Evolutionary conservation across 64 coral and sea anemone species (phyloP).

Genomic region (Montipora efflorescens): DNA sequence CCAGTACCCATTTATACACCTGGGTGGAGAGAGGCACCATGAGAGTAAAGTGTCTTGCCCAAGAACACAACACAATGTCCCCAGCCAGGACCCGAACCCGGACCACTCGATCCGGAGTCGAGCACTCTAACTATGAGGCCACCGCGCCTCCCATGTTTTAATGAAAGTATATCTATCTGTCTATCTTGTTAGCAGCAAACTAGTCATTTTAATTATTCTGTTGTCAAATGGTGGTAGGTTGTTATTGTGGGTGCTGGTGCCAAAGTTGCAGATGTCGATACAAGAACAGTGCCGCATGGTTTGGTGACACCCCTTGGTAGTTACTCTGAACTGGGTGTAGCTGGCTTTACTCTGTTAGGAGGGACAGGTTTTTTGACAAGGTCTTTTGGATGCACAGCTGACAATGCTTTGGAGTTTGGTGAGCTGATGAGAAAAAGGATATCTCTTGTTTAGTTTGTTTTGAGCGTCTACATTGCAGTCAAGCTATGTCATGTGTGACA

Average conservation of each 20-base stretch:
- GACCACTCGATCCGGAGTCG: too few relatives aligned
- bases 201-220: too few relatives aligned
- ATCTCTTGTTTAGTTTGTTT: neutral
- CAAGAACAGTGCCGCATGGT: conserved; percentile 42
- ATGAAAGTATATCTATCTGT: too few relatives aligned
- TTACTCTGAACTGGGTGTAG: conserved; percentile 85
- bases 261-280: conserved; percentile 59
- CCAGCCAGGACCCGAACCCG: too few relatives aligned
- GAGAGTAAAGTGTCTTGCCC: too few relatives aligned
- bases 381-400: conserved; percentile 70
- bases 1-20: too few relatives aligned
- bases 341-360: conserved; percentile 62
- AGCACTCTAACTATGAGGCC: too few relatives aligned
- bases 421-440: neutral
- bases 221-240: conserved; percentile 24
- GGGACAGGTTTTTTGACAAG: conserved; percentile 78
- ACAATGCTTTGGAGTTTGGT: conserved; percentile 85
- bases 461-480: too few relatives aligned
- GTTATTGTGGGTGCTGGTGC: conserved; percentile 75
- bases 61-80: too few relatives aligned
- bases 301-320: conserved; percentile 75
- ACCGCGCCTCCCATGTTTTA: too few relatives aligned
- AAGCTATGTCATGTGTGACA: neutral
- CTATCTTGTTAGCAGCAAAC: too few relatives aligned
- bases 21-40: too few relatives aligned